Evolutionary conservation across 2,113 vertebrate genomes (phyloP).

Genomic region (Otocyon megalotis): DNA sequence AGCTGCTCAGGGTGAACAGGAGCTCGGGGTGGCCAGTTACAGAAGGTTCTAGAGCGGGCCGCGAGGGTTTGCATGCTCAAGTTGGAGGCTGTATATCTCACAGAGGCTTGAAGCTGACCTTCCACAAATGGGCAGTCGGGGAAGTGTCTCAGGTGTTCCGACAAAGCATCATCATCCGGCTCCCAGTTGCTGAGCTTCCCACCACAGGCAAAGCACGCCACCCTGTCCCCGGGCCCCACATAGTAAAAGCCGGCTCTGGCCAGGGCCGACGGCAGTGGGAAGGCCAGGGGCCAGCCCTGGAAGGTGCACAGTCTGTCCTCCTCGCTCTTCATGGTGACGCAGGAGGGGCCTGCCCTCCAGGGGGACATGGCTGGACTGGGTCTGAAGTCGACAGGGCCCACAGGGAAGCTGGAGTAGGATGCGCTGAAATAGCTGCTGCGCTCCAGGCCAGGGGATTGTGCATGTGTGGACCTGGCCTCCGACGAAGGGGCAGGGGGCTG

Average conservation of each 20-base stretch:
- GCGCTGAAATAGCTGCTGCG: constrained; percentile 91
- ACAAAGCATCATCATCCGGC: constrained; percentile 93
- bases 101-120: constrained; percentile 83
- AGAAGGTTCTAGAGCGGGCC: constrained; percentile 92
- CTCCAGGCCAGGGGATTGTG: constrained; percentile 85
- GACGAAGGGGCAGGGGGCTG: constrained; percentile 89
- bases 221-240: constrained; percentile 92
- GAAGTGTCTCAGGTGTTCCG: constrained; percentile 95
- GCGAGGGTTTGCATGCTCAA: constrained; percentile 93
- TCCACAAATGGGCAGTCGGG: constrained; percentile 94
- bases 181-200: constrained; percentile 96
- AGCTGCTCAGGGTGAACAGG: constrained; percentile 94
- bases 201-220: constrained; percentile 96
- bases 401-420: constrained; percentile 90
- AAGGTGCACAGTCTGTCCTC: constrained; percentile 93
- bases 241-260: constrained; percentile 97
- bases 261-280: constrained; percentile 91
- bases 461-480: constrained; percentile 79
- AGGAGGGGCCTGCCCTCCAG: constrained; percentile 87
- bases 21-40: constrained; percentile 94
- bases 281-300: constrained; percentile 90
- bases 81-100: constrained; percentile 91
- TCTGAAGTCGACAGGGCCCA: constrained; percentile 88
- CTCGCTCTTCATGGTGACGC: constrained; percentile 91
- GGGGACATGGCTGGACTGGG: constrained; percentile 90